Base-by-base conservation (phyloP, 2,113 vertebrate genomes). In the Coptodon rendalli region DNA sequence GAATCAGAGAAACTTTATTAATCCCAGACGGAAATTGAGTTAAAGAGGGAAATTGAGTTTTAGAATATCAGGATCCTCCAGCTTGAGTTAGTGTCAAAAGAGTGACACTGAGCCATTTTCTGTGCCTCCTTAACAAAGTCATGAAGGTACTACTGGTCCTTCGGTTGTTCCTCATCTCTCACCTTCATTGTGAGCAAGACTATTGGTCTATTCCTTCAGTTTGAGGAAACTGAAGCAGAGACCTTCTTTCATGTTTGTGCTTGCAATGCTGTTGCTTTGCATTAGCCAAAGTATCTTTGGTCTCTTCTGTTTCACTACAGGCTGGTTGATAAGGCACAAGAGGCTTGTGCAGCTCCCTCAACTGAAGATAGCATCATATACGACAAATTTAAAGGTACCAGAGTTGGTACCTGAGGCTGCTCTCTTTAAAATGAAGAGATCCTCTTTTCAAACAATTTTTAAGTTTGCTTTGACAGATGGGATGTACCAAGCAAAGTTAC, bases 101-200 rank as follows among this genome's bases (percentile, higher is more conserved):
- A 7, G 66, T 24, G 0, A 29, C 38, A 45, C 13, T 45, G 38
- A 73, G 38, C 13, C 38, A 9, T 73, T 45, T 48, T 76, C 71
- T 48, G 1, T 76, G 6, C 71, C 0, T 76, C 14, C 14, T 29
- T 43, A 29, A 19, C 24, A 76, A 48, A 76, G 71, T 31, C 16
- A 29, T 19, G 40, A 76, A 12, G 9, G 71, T 76, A 31, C 24
- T 11, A 1, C 71, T 50, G 24, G 16, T 2, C 14, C 43, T 76
- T 76, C 40, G 29, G 43, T 29, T 48, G 43, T 76, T 29, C 43
- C 43, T 76, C 24, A 7, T 76, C 43, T 16, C 71, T 50, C 14
- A 0, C 0, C 22, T 48, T 76, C 43, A 0, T 0, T 31, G 43
- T 76, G 24, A 76, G 71, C 5, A 50, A 50, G 24, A 78, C 27